Conservation (phyloP, 2,113 vertebrate species). For the Trichomycterus rosablanca region DNA sequence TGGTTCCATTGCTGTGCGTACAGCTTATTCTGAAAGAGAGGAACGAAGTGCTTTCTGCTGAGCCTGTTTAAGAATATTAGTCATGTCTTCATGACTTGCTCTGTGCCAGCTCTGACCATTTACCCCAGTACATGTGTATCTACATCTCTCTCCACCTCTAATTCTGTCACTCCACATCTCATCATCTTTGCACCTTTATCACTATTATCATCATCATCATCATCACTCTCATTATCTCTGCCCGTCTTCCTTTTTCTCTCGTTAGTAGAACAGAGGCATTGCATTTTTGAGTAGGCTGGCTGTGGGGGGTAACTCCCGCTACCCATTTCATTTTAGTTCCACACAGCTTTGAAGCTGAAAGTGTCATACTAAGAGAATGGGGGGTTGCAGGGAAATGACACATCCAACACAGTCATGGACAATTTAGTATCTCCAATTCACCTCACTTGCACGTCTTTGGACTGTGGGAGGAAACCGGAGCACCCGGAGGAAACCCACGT, state of each 20-base stretch:
- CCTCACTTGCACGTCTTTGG: too few relatives aligned
- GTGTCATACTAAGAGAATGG: constrained; percentile 15
- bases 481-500: too few relatives aligned
- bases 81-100: not conserved
- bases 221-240: constrained; percentile 23
- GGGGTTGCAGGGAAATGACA: constrained; percentile 23
- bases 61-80: not conserved
- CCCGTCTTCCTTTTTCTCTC: constrained; percentile 10
- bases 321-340: constrained; percentile 52
- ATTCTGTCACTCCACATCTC: not conserved
- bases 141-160: not conserved
- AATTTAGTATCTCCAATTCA: too few relatives aligned
- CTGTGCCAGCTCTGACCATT: not conserved
- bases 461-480: too few relatives aligned
- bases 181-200: constrained; percentile 7
- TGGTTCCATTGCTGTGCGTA: not conserved
- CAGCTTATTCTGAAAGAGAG: too few relatives aligned
- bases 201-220: constrained; percentile 27
- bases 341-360: constrained; percentile 38
- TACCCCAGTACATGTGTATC: not conserved
- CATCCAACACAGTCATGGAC: not conserved
- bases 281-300: constrained; percentile 30
- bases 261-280: constrained; percentile 11
- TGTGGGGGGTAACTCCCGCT: constrained; percentile 53
- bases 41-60: not conserved